phyloP scores from a whole-genome alignment of 2,797 vertebrate genomes.

The Atherinosoma microstoma region DNA sequence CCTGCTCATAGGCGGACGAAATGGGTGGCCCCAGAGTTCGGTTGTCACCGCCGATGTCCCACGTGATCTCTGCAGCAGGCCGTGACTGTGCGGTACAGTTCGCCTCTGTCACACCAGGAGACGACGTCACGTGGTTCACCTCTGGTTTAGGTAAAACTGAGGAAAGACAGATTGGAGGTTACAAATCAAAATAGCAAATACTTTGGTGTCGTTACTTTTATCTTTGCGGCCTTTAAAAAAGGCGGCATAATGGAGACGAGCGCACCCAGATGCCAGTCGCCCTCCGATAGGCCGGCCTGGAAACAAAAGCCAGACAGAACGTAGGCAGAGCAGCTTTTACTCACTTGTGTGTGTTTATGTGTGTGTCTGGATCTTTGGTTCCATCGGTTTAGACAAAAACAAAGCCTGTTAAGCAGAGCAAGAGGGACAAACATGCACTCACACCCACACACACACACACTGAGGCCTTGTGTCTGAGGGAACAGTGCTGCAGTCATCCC shows the following conservation, averaged over 20 bases:
- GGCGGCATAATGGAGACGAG: slow-evolving; percentile 12
- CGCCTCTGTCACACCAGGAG: slow-evolving; percentile 75
- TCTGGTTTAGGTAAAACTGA: slow-evolving; percentile 82
- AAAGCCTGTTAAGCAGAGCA: slow-evolving; percentile 55
- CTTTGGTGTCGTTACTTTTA: neutral
- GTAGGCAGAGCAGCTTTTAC: slow-evolving; percentile 54
- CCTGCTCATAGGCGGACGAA: slow-evolving; percentile 54
- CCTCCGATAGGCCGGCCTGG: slow-evolving; percentile 3
- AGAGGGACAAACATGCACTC: slow-evolving; percentile 12
- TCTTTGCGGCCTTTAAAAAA: neutral
- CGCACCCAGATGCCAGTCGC: slow-evolving; percentile 36
- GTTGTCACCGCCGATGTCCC: slow-evolving; percentile 77
- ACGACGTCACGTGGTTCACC: slow-evolving; percentile 58
- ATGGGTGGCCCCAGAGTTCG: slow-evolving; percentile 73
- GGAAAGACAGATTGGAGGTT: neutral
- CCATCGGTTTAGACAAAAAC: slow-evolving; percentile 44
- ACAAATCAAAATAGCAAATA: neutral
- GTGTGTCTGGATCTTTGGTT: slow-evolving; percentile 41
- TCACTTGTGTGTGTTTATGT: slow-evolving; percentile 33
- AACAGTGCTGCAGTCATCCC: slow-evolving; percentile 74
- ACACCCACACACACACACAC: slow-evolving; percentile 50
- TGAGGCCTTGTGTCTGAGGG: slow-evolving; percentile 67
- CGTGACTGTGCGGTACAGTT: slow-evolving; percentile 83
- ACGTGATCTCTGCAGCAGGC: slow-evolving; percentile 73
- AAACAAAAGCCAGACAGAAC: slow-evolving; percentile 51